These are phyloP conservation scores for Teleopsis dalmanni DNA, from an alignment of 1,140 invertebrate species.

Conservation along the genomic window DNA sequence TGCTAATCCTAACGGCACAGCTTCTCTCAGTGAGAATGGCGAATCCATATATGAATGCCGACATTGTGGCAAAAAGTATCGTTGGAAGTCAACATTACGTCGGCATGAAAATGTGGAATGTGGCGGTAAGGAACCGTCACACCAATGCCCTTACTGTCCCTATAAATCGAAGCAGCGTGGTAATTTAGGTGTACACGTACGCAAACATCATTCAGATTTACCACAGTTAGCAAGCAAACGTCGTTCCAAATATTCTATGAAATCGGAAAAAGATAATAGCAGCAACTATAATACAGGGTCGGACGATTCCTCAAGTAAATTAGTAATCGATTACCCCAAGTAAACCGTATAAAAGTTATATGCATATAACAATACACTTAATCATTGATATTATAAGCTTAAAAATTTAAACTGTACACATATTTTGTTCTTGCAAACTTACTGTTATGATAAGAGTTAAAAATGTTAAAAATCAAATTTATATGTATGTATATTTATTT, in stretches of 20 bases:
- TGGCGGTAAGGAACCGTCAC: constrained; percentile 71
- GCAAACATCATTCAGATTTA: constrained; percentile 58
- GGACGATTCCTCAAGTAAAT: constrained; percentile 36
- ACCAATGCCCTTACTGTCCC: constrained; percentile 72
- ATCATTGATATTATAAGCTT: too few species aligned
- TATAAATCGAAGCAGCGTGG: constrained; percentile 72
- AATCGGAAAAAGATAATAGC: constrained; percentile 13
- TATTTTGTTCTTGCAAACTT: too few species aligned
- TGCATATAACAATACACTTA: too few species aligned
- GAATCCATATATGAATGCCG: constrained; percentile 63
- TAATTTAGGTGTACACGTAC: constrained; percentile 69
- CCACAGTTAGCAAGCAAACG: constrained; percentile 41
- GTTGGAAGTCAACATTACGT: constrained; percentile 73
- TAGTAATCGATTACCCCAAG: constrained; percentile 28
- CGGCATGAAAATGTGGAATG: constrained; percentile 79
- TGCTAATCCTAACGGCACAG: constrained; percentile 26
- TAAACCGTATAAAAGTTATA: too few species aligned
- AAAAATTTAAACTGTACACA: too few species aligned
- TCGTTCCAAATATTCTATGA: constrained; percentile 40
- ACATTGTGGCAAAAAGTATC: constrained; percentile 71
- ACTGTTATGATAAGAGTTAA: too few species aligned
- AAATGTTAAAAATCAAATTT: too few species aligned
- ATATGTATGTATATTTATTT: too few species aligned
- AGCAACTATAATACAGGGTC: constrained; percentile 31
- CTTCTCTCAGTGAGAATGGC: constrained; percentile 8